Evolutionary conservation across 1,140 invertebrate genomes (phyloP).

Genomic region (Pectinophora gossypiella): DNA sequence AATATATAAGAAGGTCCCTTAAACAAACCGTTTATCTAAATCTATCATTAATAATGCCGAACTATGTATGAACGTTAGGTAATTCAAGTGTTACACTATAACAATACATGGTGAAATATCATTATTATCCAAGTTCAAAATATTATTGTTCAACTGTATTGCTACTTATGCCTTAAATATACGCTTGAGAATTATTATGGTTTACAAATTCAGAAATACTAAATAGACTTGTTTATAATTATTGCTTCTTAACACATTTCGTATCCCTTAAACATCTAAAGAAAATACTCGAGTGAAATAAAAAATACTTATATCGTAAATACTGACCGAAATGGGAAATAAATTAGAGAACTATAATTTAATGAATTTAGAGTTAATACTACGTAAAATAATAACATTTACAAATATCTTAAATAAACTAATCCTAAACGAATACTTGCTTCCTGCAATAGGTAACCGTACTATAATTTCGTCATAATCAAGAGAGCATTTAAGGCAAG

Average conservation of each 20-base stretch:
- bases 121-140: conserved; percentile 15
- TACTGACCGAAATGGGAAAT: conserved; percentile 72
- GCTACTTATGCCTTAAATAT: conserved; percentile 3
- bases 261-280: conserved; percentile 31
- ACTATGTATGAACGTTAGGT: neutral
- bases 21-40: conserved; percentile 29
- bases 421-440: conserved; percentile 68
- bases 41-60: conserved; percentile 33
- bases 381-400: conserved; percentile 63
- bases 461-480: conserved; percentile 61
- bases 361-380: conserved; percentile 30
- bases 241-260: conserved; percentile 51
- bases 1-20: conserved; percentile 22
- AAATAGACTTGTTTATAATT: conserved; percentile 38
- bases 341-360: conserved; percentile 66
- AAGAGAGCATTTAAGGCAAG: conserved; percentile 73
- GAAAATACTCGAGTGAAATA: conserved; percentile 46
- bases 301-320: conserved; percentile 71
- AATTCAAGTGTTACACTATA: neutral
- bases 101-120: conserved; percentile 4
- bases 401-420: conserved; percentile 64
- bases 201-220: conserved; percentile 8
- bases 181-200: conserved; percentile 5
- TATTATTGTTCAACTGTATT: conserved; percentile 11
- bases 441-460: conserved; percentile 72